Evolutionary conservation across 2,113 vertebrate genomes (phyloP).

Genomic region (Athene cunicularia): DNA sequence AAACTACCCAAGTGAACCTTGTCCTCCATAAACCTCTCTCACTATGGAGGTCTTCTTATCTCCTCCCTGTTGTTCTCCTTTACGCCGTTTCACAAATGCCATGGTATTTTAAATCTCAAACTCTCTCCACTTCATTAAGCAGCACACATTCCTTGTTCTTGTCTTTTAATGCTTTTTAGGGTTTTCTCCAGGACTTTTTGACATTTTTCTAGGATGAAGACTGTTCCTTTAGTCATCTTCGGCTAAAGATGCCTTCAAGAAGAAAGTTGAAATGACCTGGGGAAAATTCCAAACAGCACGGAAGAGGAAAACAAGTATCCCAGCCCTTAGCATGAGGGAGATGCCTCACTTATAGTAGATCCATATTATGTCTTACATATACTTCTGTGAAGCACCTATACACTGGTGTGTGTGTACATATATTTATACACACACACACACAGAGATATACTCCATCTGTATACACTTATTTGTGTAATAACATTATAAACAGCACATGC

Average conservation of each 20-base stretch:
- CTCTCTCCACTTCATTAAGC: constrained; percentile 4
- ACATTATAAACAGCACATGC: constrained; percentile 17
- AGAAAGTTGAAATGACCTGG: constrained; percentile 71
- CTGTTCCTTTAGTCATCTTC: constrained; percentile 68
- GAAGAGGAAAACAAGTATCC: constrained; percentile 66
- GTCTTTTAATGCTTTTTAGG: constrained; percentile 69
- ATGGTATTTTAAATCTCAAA: not conserved
- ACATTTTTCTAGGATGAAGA: constrained; percentile 71
- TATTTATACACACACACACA: not conserved
- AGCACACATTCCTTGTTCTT: constrained; percentile 58
- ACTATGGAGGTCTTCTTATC: not conserved
- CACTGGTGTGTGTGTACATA: constrained; percentile 25
- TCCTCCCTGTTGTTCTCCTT: not conserved
- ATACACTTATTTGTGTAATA: constrained; percentile 61
- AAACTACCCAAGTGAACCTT: not conserved
- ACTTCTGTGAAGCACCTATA: constrained; percentile 62
- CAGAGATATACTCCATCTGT: constrained; percentile 36
- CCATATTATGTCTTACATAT: constrained; percentile 32
- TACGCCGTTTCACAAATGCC: not conserved
- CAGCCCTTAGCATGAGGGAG: constrained; percentile 66
- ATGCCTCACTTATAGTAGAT: constrained; percentile 33
- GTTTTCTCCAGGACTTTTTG: constrained; percentile 74
- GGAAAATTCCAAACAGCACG: constrained; percentile 71
- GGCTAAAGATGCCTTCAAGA: constrained; percentile 68
- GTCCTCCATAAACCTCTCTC: not conserved